Base-by-base conservation (phyloP, 2,113 vertebrate genomes). In the Peromyscus leucopus region DNA sequence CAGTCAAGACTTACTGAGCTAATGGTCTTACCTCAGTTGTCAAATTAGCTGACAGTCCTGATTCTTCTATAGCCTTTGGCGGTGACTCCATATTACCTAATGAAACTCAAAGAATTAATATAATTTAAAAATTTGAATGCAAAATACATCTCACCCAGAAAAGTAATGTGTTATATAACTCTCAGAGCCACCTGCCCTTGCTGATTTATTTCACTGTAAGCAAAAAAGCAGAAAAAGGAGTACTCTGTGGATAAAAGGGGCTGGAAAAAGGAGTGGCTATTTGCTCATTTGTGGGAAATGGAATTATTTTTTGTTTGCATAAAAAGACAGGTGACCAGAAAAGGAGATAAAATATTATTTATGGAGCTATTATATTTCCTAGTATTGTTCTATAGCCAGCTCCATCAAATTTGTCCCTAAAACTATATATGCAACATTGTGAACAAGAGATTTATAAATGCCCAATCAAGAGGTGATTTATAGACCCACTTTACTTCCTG, bases 21-120 rank as follows among this genome's bases (percentile, higher is more conserved):
- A 95, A 51, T 39, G 95, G 67, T 95, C 98, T 97, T 99, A 99
- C 99, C 99, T 99, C 95, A 91, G 98, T 87, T 96, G 79, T 95
- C 96, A 97, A 92, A 91, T 92, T 74, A 87, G 88, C 94, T 96
- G 96, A 97, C 88, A 46, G 89, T 89, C 97, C 97, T 91, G 91
- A 10, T 91, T 95, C 97, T 98, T 97, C 97, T 90, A 89, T n/a
- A 97, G 86, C 90, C 90, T 96, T 95, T 91, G 90, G 86, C 93
- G 98, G 76, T 93, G 95, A 87, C 95, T 97, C 96, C 93, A 98
- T 96, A 95, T 86, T 98, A 94, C 98, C 99, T 99, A 98, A 95
- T 92, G 75, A 97, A 98, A 99, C 94, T 92, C 79, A 98, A 98
- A 94, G 59, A 87, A 86, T 96, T 92, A 93, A 72, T 59, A 89